phyloP scores from a whole-genome alignment of 2,113 vertebrate genomes.

The Rallus limicola region DNA sequence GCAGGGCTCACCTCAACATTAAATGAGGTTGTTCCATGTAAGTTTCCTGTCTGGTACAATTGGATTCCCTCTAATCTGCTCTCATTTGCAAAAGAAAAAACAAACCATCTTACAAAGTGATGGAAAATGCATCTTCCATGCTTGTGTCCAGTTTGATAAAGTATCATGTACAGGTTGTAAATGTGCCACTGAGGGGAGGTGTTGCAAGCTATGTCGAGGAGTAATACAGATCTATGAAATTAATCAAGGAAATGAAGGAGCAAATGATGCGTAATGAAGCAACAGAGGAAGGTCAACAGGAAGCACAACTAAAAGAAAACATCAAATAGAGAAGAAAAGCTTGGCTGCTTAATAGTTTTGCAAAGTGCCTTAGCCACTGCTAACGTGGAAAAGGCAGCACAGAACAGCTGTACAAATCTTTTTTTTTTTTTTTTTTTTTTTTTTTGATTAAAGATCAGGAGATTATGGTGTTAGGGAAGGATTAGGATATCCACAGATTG shows the following conservation, averaged over 20 bases:
- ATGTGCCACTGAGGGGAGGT: not conserved
- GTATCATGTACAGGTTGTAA: not conserved
- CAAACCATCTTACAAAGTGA: not conserved
- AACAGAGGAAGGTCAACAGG: not conserved
- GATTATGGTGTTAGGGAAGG: constrained; percentile 30
- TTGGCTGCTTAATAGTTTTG: not conserved
- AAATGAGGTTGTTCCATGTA: not conserved
- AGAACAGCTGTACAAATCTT: not conserved
- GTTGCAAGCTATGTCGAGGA: not conserved
- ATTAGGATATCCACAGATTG: not conserved
- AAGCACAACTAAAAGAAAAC: not conserved
- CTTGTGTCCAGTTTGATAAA: not conserved
- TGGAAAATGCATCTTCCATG: not conserved
- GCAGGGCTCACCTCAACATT: not conserved
- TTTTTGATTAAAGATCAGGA: constrained; percentile 3
- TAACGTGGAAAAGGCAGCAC: not conserved
- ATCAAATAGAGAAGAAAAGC: not conserved
- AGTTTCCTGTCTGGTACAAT: not conserved
- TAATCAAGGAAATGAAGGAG: not conserved
- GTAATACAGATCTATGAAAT: not conserved
- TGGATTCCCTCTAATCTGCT: not conserved
- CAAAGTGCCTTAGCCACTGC: not conserved
- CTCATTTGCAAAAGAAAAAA: not conserved
- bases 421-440: not conserved
- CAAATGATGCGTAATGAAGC: not conserved